Percentiles rank a stretch among this genome's conserved stretches.
These are phyloP conservation scores for Craterocephalus amniculus DNA, from an alignment of 2,797 vertebrate species.

Conservation along the genomic window DNA sequence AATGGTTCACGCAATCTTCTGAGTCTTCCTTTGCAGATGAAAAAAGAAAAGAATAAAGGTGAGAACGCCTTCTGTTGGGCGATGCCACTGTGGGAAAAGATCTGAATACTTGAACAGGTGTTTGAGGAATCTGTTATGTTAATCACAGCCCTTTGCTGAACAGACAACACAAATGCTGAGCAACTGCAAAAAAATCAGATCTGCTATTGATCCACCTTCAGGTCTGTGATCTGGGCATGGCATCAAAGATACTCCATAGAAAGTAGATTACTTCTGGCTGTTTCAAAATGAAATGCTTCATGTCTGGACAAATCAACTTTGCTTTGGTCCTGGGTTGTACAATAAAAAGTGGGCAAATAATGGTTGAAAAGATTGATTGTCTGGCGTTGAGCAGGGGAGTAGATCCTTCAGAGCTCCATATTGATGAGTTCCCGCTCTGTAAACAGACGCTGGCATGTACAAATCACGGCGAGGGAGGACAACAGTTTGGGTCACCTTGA, in stretches of 20 bases:
- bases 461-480: conserved; percentile 52
- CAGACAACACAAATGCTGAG: conserved; percentile 54
- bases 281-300: neutral
- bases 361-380: conserved; percentile 17
- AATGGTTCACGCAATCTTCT: conserved; percentile 7
- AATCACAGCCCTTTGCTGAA: conserved; percentile 46
- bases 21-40: conserved; percentile 26
- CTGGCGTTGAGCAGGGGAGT: conserved; percentile 20
- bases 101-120: conserved; percentile 63
- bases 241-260: conserved; percentile 39
- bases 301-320: conserved; percentile 12
- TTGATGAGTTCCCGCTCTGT: conserved; percentile 44
- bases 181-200: conserved; percentile 31
- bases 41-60: conserved; percentile 16
- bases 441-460: conserved; percentile 64
- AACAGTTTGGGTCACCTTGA: conserved; percentile 78
- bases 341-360: neutral
- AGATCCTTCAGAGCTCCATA: conserved; percentile 11
- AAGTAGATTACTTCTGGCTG: conserved; percentile 18
- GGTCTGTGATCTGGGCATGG: conserved; percentile 38
- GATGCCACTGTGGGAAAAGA: conserved; percentile 32
- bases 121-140: conserved; percentile 58
- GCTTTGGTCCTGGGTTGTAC: neutral
- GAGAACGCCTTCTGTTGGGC: conserved; percentile 28
- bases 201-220: conserved; percentile 28